Evolutionary conservation across 2,888 invertebrate genomes (phyloP), one percentile per base, ranked within the genome.

Genomic region (Zonitis immaculata): DNA sequence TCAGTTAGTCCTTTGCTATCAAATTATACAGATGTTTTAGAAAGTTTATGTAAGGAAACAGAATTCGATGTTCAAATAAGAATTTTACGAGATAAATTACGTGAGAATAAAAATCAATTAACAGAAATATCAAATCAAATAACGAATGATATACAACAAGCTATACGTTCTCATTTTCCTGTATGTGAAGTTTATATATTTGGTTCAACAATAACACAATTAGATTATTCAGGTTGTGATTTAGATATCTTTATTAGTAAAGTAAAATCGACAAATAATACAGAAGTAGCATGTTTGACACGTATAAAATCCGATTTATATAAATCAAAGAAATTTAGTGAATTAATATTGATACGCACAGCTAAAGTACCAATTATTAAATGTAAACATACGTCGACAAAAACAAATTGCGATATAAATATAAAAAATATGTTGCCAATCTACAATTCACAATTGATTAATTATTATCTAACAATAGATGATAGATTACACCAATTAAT

Each of bases 281-380:
- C 66, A 20, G 65, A 68, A 18, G 44, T 61, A 7, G 35, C 6
- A 55, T 44, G 32, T 61, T 71, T 9, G 66, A 62, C 35, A 61
- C 53, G 25, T 67, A 1, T 62, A 56, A 56, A 58, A 54, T 22
- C 43, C 62, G 14, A 55, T 73, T 9, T 32, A 18, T 35, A 47
- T 6, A 63, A 58, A 52, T 65, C 66, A 6, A 42, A 54, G 8
- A 54, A 75, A 7, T 88, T 87, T 73, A 61, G 74, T 0, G 78
- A 84, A 48, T 75, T 88, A 14, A 66, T 84, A 20, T 74, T 83
- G 43, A 88, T 90, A 63, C 83, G 86, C 0, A 78, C 79, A 45
- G 89, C 91, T 11, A 85, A 86, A 69, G 88, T 87, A 4, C 91
- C 91, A 22, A 88, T 91, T 57, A 82, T 91, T 9, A 89, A 88